A percentile compares a stretch with the other conserved stretches of the same genome.
Conservation (phyloP, 1,140 invertebrate genomes). For the Plectrocnemia conspersa region DNA sequence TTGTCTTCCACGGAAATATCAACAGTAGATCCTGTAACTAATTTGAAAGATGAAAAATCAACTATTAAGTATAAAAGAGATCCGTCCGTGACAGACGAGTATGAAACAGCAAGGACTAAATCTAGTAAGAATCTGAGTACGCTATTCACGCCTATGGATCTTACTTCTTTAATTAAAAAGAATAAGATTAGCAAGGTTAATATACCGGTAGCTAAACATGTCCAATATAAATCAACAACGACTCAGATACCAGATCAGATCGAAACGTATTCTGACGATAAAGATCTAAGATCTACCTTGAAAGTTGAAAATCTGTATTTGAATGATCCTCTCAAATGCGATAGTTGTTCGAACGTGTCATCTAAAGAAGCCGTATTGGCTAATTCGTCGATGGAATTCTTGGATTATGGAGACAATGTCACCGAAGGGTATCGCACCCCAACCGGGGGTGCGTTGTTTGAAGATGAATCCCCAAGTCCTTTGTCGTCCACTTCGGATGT, state of each 20-base stretch:
- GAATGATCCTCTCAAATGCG: constrained; percentile 6
- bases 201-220: not conserved
- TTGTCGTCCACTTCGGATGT: not conserved
- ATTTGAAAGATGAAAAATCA: too few relatives aligned
- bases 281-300: not conserved
- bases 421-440: not conserved
- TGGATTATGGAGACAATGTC: not conserved
- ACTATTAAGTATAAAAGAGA: too few relatives aligned
- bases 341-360: not conserved
- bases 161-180: constrained; percentile 25
- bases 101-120: too few relatives aligned
- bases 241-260: constrained; percentile 10
- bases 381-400: not conserved
- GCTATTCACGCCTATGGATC: constrained; percentile 24
- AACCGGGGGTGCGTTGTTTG: not conserved
- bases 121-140: too few relatives aligned
- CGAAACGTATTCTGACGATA: constrained; percentile 16
- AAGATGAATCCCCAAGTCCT: too few relatives aligned
- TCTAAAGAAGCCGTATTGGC: not conserved
- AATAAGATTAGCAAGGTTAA: constrained; percentile 18
- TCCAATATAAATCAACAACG: too few relatives aligned
- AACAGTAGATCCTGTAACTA: too few relatives aligned
- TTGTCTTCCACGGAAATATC: too few relatives aligned
- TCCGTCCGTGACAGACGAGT: too few relatives aligned
- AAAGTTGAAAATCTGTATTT: constrained; percentile 24